Evolutionary conservation across 1,140 invertebrate genomes (phyloP).

Genomic region (Drosophila ficusphila): DNA sequence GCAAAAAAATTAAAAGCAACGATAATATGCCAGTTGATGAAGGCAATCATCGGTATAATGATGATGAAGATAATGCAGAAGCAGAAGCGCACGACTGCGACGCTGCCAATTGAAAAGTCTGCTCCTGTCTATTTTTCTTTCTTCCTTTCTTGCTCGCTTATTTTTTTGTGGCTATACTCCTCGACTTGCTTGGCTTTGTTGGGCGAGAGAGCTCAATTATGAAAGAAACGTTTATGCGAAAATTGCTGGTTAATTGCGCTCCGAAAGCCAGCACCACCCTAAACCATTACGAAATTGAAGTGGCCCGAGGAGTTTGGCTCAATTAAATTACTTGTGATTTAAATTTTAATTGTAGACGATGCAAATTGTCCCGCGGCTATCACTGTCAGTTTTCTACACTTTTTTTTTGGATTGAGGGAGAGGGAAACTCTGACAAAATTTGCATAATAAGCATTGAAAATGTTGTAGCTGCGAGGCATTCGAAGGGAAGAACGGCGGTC

Average conservation of each 20-base stretch:
- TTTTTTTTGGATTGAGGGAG: not conserved
- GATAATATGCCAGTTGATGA: conserved; percentile 74
- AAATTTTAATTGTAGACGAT: conserved; percentile 79
- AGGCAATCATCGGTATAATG: conserved; percentile 61
- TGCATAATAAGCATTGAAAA: conserved; percentile 76
- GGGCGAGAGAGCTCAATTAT: conserved; percentile 51
- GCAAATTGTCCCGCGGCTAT: conserved; percentile 61
- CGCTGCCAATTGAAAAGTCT: conserved; percentile 73
- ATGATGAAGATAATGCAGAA: conserved; percentile 62
- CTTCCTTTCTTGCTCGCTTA: conserved; percentile 4
- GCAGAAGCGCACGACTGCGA: conserved; percentile 36
- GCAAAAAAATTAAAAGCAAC: conserved; percentile 64
- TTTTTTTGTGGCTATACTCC: conserved; percentile 56
- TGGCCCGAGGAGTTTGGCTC: conserved; percentile 66
- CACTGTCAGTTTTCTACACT: conserved; percentile 54
- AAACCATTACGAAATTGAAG: conserved; percentile 42
- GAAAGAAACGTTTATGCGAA: conserved; percentile 78
- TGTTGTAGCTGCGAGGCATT: conserved; percentile 25
- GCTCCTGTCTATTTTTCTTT: conserved; percentile 40
- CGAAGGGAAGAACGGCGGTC: conserved; percentile 13
- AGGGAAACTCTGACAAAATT: conserved; percentile 49
- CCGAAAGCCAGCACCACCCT: conserved; percentile 23
- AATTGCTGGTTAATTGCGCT: conserved; percentile 79
- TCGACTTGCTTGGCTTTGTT: conserved; percentile 56
- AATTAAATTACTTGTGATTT: conserved; percentile 82